These are phyloP conservation scores for Cryptosula pallasiana DNA, from an alignment of 2,888 invertebrate genomes.

Conservation along the genomic window DNA sequence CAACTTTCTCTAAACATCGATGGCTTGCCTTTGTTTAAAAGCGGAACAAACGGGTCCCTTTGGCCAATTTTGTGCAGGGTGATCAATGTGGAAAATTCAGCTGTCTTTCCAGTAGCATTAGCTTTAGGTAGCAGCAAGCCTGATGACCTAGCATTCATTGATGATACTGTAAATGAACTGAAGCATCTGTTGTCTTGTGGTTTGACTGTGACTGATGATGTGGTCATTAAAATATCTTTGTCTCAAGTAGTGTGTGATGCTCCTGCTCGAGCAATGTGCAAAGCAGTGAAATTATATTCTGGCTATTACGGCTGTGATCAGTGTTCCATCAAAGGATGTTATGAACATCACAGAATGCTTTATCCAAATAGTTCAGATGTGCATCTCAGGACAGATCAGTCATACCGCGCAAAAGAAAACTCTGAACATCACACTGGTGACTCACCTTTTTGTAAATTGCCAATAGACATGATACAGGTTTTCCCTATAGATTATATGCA, in stretches of 20 bases:
- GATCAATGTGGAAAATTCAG: neutral
- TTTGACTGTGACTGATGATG: neutral
- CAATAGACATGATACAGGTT: slow-evolving; percentile 25
- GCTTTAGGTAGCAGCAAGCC: neutral
- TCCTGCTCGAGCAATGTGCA: neutral
- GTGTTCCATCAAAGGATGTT: neutral
- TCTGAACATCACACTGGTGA: slow-evolving; percentile 14
- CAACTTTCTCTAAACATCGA: neutral
- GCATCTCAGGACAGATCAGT: neutral
- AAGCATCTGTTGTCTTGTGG: neutral
- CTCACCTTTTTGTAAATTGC: slow-evolving; percentile 24
- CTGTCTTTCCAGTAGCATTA: neutral
- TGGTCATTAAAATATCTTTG: neutral
- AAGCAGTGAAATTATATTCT: neutral
- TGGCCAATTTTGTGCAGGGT: neutral
- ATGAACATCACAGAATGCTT: neutral
- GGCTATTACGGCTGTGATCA: neutral
- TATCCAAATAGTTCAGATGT: neutral
- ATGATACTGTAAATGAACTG: neutral
- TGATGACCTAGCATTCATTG: neutral
- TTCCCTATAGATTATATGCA: slow-evolving; percentile 25
- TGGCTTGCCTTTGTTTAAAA: neutral
- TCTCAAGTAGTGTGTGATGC: neutral
- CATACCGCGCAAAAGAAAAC: neutral
- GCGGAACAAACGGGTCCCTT: neutral